Evolutionary conservation across 2,113 vertebrate genomes (phyloP), one percentile per base, ranked within the genome.

Genomic region (Nothobranchius kuhntae): DNA sequence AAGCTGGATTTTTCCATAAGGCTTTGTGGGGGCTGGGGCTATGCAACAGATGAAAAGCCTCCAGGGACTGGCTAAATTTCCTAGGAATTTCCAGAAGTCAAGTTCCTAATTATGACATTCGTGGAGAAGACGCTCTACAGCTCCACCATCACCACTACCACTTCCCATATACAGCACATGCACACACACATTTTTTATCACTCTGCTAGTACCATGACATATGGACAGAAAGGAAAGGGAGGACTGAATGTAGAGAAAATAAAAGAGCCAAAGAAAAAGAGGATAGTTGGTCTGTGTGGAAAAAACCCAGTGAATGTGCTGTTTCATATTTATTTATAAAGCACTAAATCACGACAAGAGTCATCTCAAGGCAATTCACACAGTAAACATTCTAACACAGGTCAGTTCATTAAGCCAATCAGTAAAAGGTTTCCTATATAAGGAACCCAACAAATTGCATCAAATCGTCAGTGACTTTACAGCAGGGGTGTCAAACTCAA

Each of bases 101-200:
- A 83, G 68, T 72, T 90, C 73, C 80, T 91, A 92, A 91, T 92
- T 92, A 91, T 85, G 86, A 89, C 87, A 90, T 90, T 74, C 62
- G 50, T 13, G 53, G 67, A 83, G 61, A 40, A 76, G 82, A 65
- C 73, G 53, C 77, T 71, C 64, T 76, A 76, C 73, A 76, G 58
- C 65, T 58, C 53, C 15, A 42, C 6, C 52, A 17, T 9, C 46
- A 38, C 52, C 36, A 36, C 46, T 54, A 17, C 11, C 46, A 38
- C 54, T 30, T 30, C 46, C 54, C 38, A 0, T 40, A 40, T 7
- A 40, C 38, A 40, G 51, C 60, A 75, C 42, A 2, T 53, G 60
- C 38, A 15, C 48, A 69, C 61, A 64, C 44, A 64, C 48, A 68
- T 57, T 73, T 77, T 53, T 68, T 58, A 45, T 66, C 40, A 21